phyloP scores from a whole-genome alignment of 2,797 vertebrate species.

The Sebastes steindachneri region DNA sequence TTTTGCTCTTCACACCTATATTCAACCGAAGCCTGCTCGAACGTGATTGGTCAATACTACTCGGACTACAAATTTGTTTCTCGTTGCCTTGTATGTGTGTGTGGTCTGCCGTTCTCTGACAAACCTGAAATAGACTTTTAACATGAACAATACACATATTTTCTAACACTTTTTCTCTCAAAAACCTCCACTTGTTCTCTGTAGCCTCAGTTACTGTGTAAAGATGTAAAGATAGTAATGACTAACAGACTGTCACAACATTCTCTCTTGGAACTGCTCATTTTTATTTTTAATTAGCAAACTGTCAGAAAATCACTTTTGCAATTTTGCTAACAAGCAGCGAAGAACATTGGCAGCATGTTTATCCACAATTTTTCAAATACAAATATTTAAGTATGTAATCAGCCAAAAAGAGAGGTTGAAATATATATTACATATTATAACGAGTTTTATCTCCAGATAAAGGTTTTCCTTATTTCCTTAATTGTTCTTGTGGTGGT shows the following conservation, averaged over 20 bases:
- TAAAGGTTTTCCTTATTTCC: background rate
- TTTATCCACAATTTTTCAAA: background rate
- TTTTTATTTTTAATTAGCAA: conserved; percentile 18
- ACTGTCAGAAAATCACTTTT: background rate
- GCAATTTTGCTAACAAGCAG: background rate
- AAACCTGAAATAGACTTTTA: background rate
- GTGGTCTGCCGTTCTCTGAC: too few species aligned
- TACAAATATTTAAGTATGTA: background rate
- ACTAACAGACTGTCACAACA: background rate
- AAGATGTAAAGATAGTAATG: background rate
- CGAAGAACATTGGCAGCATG: background rate
- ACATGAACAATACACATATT: background rate
- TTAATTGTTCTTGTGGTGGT: background rate
- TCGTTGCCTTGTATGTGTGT: too few species aligned
- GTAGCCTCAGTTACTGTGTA: background rate
- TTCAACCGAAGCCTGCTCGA: too few species aligned
- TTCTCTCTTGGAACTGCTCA: background rate
- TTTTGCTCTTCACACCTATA: too few species aligned
- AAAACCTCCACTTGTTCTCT: background rate
- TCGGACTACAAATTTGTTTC: too few species aligned
- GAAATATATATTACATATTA: background rate
- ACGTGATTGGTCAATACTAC: too few species aligned
- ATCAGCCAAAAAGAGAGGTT: background rate
- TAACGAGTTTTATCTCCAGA: background rate
- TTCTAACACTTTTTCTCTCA: background rate